Percentiles rank a stretch among this genome's conserved stretches.
Conservation (phyloP, 2,888 invertebrate genomes). For the Dryocosmus kuriphilus region DNA sequence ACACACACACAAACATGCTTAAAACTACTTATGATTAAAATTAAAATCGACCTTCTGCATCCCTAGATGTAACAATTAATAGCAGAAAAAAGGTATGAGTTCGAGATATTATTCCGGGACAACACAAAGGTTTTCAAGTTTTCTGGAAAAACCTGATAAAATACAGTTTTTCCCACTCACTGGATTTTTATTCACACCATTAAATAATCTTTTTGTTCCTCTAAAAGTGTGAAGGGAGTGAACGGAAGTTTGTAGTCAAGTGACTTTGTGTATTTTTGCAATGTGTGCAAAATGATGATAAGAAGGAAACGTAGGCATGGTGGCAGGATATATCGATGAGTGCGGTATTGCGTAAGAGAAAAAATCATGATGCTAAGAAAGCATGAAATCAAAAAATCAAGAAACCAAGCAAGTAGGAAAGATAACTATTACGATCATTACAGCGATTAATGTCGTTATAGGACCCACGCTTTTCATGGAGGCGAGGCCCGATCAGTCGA, state of each 20-base stretch:
- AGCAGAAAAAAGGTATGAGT: too few relatives aligned
- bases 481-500: background rate
- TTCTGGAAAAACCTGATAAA: too few relatives aligned
- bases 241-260: conserved; percentile 1
- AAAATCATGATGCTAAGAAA: background rate
- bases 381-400: background rate
- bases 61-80: too few relatives aligned
- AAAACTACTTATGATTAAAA: too few relatives aligned
- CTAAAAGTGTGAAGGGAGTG: background rate
- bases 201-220: background rate
- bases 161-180: background rate
- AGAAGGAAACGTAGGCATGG: background rate
- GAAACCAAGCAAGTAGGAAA: background rate
- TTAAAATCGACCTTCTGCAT: too few relatives aligned
- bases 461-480: conserved; percentile 7
- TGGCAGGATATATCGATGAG: background rate
- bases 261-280: background rate
- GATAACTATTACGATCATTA: conserved; percentile 20
- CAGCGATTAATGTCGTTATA: conserved; percentile 4
- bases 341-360: background rate
- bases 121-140: too few relatives aligned
- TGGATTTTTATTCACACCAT: background rate
- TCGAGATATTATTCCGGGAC: too few relatives aligned
- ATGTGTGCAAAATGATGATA: background rate
- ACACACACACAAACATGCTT: too few relatives aligned